Evolutionary conservation across 2,113 vertebrate species (phyloP), one percentile per base, ranked within the genome.

Genomic region (Tachuris rubrigastra): DNA sequence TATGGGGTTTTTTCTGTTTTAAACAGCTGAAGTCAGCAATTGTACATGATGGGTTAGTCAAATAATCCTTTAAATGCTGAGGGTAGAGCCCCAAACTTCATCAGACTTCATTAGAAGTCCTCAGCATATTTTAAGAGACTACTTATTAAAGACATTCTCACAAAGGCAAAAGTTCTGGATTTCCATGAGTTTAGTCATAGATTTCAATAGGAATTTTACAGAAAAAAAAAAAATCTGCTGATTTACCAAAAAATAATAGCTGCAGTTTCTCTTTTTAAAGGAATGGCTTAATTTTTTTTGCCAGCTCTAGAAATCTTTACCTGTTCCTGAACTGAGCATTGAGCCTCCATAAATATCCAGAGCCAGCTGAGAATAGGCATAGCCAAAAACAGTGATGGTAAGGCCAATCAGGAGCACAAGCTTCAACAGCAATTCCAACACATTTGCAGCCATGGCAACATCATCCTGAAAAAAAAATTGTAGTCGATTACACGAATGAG

Each of bases 311-410:
- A 88, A 69, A 62, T 20, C 24, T 69, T 62, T 97, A 99, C 98
- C 98, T 90, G 98, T 97, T 82, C 99, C 99, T 44, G 96, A 98
- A 97, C 99, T 99, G 76, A 99, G 98, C 94, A 99, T 96, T 82
- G 98, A 97, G 33, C 99, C 99, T 12, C 99, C 99, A 39, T 99
- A 99, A 95, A 99, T 97, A 97, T 99, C 99, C 95, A 99, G 97
- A 67, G 99, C 99, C 98, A 99, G 96, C 55, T 99, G 97, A 83
- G 99, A 99, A 98, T 99, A 99, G 50, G 99, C 98, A 92, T 99
- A 99, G 66, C 99, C 99, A 98, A 99, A 99, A 77, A 98, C 98
- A 0, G 98, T 98, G 95, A 99, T 99, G 85, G 99, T 98, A 88
- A 99, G 97, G 66, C 99, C 99, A 20, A 99, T 97, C 84, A 99